These are phyloP conservation scores for Liodrosophila aerea DNA, from an alignment of 2,888 invertebrate species.

Conservation along the genomic window DNA sequence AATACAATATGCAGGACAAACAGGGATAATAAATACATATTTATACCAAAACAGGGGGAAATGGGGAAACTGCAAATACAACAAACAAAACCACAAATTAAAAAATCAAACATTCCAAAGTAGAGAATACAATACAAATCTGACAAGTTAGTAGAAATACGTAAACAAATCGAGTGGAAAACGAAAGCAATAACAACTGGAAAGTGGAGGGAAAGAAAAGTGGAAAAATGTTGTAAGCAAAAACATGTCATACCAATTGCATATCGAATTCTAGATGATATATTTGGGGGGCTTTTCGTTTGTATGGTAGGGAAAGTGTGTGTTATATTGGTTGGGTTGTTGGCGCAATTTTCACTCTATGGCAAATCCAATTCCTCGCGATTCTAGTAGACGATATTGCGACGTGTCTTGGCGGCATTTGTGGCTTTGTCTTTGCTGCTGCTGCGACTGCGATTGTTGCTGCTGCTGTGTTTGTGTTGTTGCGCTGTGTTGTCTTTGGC, in stretches of 20 bases:
- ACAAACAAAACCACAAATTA: slow-evolving; percentile 8
- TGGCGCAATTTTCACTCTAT: slow-evolving; percentile 12
- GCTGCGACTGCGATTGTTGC: slow-evolving; percentile 58
- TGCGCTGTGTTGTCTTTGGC: slow-evolving; percentile 64
- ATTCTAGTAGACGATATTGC: slow-evolving; percentile 78
- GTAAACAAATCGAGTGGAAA: slow-evolving; percentile 1
- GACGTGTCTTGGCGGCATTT: slow-evolving; percentile 60
- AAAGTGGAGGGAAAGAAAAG: neutral
- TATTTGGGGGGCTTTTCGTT: slow-evolving; percentile 4
- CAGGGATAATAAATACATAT: neutral
- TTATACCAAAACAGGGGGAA: slow-evolving; percentile 2
- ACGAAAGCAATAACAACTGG: neutral
- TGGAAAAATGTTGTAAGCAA: slow-evolving; percentile 9
- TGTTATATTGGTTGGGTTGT: neutral
- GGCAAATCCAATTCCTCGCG: slow-evolving; percentile 27
- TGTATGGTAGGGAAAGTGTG: slow-evolving; percentile 7
- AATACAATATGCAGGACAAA: slow-evolving; percentile 38
- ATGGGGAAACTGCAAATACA: slow-evolving; percentile 4
- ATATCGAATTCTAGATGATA: slow-evolving; percentile 26
- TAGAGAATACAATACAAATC: neutral
- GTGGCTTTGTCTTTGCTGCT: slow-evolving; percentile 70
- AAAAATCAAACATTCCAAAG: slow-evolving; percentile 26
- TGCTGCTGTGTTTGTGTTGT: slow-evolving; percentile 30
- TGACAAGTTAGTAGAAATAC: slow-evolving; percentile 27
- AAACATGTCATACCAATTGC: slow-evolving; percentile 51